Evolutionary conservation across 2,888 invertebrate genomes (phyloP), one percentile per base, ranked within the genome.

Genomic region (Octodonta nipae): DNA sequence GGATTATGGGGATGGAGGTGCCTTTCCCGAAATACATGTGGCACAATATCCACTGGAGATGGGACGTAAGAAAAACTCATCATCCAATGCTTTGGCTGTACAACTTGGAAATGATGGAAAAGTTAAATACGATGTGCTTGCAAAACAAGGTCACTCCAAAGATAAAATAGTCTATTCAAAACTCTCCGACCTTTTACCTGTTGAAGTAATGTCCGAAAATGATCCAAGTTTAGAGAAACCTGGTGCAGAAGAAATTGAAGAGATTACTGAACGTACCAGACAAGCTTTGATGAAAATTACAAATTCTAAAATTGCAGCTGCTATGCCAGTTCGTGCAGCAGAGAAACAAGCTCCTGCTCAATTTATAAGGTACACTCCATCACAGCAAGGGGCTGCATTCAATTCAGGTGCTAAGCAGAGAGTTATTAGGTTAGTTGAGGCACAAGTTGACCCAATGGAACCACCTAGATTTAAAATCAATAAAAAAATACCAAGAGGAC

Each of bases 381-480:
- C 93, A 0, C 95, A 96, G 56, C 96, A 98, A 66, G 93, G 95
- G 0, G 78, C 82, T 0, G 72, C 73, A 1, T 95, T 87, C 55
- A 95, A 95, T 64, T 93, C 93, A 0, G 95, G 95, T 0, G 92
- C 96, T 1, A 93, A 95, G 54, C 98, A 99, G 59, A 70, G 98
- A 32, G 92, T 99, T 15, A 96, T 99, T 45, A 73, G 95, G 52
- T 87, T 82, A 78, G 87, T 91, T 0, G 91, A 92, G 56, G 83
- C 83, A 1, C 89, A 91, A 58, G 75, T 81, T 40, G 98, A 98
- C 68, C 98, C 98, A 0, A 88, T 99, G 83, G 96, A 96, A 64
- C 98, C 98, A 0, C 96, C 98, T 0, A 84, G 88, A 52, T 98
- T 95, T 65, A 85, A 87, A 56, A 95, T 96, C 35, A 99, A 96